phyloP scores from a whole-genome alignment of 2,888 invertebrate genomes.

The Clepsis dumicolana region DNA sequence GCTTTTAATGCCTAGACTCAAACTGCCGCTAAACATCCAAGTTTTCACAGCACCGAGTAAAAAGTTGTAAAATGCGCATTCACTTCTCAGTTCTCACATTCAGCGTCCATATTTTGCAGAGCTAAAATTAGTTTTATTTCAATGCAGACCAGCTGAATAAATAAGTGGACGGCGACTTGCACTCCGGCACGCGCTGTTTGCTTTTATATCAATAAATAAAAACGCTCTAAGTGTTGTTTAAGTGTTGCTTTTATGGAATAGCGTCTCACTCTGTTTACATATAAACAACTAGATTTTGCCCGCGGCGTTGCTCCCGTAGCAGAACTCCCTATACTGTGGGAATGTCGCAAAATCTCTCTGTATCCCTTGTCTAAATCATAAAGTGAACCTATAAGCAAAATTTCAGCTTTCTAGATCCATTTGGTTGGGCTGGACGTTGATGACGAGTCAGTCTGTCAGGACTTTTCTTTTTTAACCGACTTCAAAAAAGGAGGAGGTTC shows the following conservation, averaged over 20 bases:
- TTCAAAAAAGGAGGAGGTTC: no score
- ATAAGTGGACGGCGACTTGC: constrained; percentile 19
- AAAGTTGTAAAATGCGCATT: constrained; percentile 3
- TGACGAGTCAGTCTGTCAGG: no score
- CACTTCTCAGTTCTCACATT: neutral
- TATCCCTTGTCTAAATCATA: no score
- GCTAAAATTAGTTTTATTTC: constrained; percentile 4
- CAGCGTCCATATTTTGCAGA: constrained; percentile 10
- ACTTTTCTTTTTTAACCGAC: no score
- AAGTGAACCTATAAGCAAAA: no score
- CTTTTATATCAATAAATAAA: constrained; percentile 5
- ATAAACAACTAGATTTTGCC: no score
- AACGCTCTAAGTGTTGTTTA: neutral
- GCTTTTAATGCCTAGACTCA: neutral
- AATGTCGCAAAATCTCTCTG: no score
- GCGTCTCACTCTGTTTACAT: no score
- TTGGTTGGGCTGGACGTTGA: no score
- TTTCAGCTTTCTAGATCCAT: no score
- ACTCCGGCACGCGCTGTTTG: neutral
- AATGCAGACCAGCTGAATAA: constrained; percentile 16
- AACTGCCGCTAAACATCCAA: neutral
- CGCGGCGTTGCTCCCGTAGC: no score
- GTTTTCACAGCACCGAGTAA: neutral
- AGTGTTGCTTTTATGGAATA: neutral
- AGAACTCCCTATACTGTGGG: no score